phyloP scores from a whole-genome alignment of 2,113 vertebrate species.

The Zeus faber region DNA sequence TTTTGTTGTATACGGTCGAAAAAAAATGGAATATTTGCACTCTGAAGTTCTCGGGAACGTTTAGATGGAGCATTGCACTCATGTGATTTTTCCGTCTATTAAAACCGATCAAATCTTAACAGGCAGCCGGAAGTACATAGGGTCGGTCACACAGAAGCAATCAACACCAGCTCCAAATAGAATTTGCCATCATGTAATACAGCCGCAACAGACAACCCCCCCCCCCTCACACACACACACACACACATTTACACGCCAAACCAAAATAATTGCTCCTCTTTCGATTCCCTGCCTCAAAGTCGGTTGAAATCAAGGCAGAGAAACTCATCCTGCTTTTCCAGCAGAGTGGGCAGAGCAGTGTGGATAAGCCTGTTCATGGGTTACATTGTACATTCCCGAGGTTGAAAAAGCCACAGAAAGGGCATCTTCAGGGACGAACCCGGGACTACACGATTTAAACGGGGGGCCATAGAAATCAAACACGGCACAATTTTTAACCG shows the following conservation, averaged over 20 bases:
- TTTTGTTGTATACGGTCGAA: too few species aligned
- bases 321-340: conserved; percentile 6
- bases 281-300: conserved; percentile 11
- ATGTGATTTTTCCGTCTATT: too few species aligned
- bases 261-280: conserved; percentile 3
- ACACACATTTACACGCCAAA: neutral
- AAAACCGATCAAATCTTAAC: too few species aligned
- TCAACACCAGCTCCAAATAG: conserved; percentile 23
- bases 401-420: too few species aligned
- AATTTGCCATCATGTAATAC: conserved; percentile 18
- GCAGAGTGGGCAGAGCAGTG: neutral
- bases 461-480: conserved; percentile 19
- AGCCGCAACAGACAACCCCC: neutral
- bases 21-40: too few species aligned
- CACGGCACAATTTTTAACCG: too few species aligned
- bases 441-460: neutral
- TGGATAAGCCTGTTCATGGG: conserved; percentile 4
- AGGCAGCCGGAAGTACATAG: neutral
- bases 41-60: too few species aligned
- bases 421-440: conserved; percentile 1
- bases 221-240: conserved; percentile 6
- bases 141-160: conserved; percentile 23
- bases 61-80: too few species aligned
- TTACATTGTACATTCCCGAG: too few species aligned
- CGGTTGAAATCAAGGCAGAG: conserved; percentile 13